Evolutionary conservation across 2,113 vertebrate genomes (phyloP).

Genomic region (Prunella fulvescens): DNA sequence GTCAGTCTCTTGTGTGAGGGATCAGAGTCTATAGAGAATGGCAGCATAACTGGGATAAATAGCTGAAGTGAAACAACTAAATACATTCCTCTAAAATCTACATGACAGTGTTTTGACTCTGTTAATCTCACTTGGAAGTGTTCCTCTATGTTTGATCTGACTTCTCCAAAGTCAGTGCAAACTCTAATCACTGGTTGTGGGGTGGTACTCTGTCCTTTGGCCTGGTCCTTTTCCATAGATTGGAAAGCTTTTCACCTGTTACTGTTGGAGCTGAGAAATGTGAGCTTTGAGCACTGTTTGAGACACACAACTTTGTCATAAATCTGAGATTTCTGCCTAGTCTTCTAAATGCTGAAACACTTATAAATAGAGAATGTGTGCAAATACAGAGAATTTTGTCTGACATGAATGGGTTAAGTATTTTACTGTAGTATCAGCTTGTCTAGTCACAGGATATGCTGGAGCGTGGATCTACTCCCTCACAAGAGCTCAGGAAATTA

Average conservation of each 20-base stretch:
- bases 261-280: background rate
- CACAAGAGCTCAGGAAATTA: slow-evolving; percentile 14
- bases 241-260: background rate
- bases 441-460: background rate
- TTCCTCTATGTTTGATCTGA: background rate
- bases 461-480: background rate
- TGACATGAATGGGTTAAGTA: background rate
- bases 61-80: background rate
- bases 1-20: background rate
- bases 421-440: background rate
- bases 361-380: background rate
- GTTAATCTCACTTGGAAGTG: background rate
- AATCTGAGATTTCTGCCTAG: background rate
- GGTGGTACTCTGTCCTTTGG: background rate
- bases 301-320: background rate
- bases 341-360: background rate
- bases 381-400: background rate
- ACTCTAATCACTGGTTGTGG: background rate
- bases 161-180: background rate
- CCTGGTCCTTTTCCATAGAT: background rate
- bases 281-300: background rate
- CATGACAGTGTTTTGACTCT: background rate
- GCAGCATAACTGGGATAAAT: background rate
- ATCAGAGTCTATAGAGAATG: background rate
- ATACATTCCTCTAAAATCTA: background rate